phyloP scores from a whole-genome alignment of 2,113 vertebrate genomes.

The Dipodomys merriami region DNA sequence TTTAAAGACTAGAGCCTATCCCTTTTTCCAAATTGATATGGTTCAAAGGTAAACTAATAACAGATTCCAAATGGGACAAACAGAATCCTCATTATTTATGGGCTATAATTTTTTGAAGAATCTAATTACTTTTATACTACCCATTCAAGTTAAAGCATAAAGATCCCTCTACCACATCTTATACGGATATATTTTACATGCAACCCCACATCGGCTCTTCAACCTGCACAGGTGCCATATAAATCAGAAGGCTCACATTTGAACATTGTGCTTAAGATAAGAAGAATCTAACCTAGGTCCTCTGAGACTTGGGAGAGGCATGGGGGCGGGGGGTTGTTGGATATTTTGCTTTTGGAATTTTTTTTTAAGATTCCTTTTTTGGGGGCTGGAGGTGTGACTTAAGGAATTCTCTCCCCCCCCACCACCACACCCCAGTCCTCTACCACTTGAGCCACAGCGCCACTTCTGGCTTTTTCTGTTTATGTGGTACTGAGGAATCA shows the following conservation, averaged over 20 bases:
- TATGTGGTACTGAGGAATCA: no score
- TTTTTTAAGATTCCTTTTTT: not conserved
- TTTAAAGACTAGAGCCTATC: not conserved
- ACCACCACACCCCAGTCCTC: no score
- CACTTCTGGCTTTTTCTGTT: no score
- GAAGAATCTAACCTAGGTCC: not conserved
- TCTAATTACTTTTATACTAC: slow-evolving; percentile 47
- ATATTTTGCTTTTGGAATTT: not conserved
- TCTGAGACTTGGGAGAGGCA: not conserved
- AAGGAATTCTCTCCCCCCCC: no score
- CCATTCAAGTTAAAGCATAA: slow-evolving; percentile 46
- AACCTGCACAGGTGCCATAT: not conserved
- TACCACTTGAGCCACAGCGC: no score
- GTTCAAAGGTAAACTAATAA: slow-evolving; percentile 76
- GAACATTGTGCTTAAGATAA: not conserved
- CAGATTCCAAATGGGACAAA: slow-evolving; percentile 69
- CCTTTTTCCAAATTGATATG: slow-evolving; percentile 66
- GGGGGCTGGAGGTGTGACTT: not conserved
- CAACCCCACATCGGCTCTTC: not conserved
- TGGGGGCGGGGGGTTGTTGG: no score
- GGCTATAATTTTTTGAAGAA: slow-evolving; percentile 64
- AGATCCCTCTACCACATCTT: not conserved
- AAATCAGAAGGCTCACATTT: not conserved
- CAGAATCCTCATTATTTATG: slow-evolving; percentile 3
- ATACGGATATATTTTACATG: not conserved